Evolutionary conservation across 2,797 vertebrate genomes (phyloP).

Genomic region (Leucoraja ocellata): DNA sequence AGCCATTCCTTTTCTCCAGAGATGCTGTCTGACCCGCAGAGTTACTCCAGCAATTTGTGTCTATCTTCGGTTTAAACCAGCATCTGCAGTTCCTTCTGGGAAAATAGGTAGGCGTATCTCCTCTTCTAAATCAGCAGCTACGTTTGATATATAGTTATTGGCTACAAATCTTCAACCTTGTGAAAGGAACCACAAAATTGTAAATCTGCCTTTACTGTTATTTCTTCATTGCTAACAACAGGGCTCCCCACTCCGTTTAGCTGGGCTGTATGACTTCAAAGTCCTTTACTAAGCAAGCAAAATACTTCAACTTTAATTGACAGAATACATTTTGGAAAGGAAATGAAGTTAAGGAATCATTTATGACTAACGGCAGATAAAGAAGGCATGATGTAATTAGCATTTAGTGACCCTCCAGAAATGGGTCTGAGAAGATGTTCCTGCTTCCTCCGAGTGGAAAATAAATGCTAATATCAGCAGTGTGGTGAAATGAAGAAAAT

Average conservation of each 20-base stretch:
- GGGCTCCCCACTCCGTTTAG: background rate
- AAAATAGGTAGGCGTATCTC: background rate
- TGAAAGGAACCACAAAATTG: background rate
- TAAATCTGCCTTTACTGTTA: background rate
- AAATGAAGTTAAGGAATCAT: background rate
- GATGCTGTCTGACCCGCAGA: too few species aligned
- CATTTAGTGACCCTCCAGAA: background rate
- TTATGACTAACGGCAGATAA: background rate
- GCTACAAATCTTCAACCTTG: background rate
- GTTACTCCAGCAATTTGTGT: too few species aligned
- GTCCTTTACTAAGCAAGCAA: background rate
- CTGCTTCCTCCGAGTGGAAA: background rate
- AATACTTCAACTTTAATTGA: constrained; percentile 2
- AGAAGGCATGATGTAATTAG: background rate
- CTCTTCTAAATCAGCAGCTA: background rate
- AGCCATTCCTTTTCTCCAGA: too few species aligned
- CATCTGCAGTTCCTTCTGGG: background rate
- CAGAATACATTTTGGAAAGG: background rate
- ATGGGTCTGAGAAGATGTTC: background rate
- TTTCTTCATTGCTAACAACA: background rate
- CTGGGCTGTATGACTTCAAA: background rate
- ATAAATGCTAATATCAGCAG: background rate
- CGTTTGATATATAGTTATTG: background rate
- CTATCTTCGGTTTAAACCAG: too few species aligned
- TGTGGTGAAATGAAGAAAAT: background rate